Evolutionary conservation across 2,888 invertebrate species (phyloP), one percentile per base, ranked within the genome.

Genomic region (Diadegma fenestrale): DNA sequence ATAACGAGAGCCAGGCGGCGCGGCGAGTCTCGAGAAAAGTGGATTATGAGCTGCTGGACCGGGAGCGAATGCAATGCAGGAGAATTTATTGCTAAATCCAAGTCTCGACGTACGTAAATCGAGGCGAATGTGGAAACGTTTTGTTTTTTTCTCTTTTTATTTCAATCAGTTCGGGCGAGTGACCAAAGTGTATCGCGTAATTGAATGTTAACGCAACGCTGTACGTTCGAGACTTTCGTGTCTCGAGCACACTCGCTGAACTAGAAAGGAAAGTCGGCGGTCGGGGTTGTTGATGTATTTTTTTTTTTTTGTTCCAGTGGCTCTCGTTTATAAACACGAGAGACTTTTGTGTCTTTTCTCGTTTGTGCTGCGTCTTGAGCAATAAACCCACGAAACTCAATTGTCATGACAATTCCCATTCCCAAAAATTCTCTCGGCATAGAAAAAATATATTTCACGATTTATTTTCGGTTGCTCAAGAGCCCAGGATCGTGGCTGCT

Each of bases 61-160:
- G 14, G 19, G 43, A 26, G 51, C 48, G 37, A 33, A 78, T 54
- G 58, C 77, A 80, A 78, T 26, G 41, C 69, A 61, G 33, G 51
- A 19, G 72, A 80, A 64, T 64, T 51, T n/a, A 37, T 85, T 75
- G 68, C 78, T 64, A 69, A 79, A 85, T 69, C 82, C 37, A 37
- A 37, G 43, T 43, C 19, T 14, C 19, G 51, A 71, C 69, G 17
- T 26, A 54, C 22, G 69, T 69, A 14, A 71, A 58, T 58, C 30
- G 12, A 12, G 14, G 51, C 8, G 10, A 17, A 43, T 17, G 69
- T 43, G 12, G 45, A 58, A 66, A 66, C 19, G 48, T 71, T 19
- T 19, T 19, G 33, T 48, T 30, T 2, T 43, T 58, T 43, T 54
- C 45, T 48, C 17, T 54, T 58, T 73, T 19, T 33, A 8, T 48